phyloP scores from a whole-genome alignment of 2,113 vertebrate genomes.

The Syngnathus scovelli region DNA sequence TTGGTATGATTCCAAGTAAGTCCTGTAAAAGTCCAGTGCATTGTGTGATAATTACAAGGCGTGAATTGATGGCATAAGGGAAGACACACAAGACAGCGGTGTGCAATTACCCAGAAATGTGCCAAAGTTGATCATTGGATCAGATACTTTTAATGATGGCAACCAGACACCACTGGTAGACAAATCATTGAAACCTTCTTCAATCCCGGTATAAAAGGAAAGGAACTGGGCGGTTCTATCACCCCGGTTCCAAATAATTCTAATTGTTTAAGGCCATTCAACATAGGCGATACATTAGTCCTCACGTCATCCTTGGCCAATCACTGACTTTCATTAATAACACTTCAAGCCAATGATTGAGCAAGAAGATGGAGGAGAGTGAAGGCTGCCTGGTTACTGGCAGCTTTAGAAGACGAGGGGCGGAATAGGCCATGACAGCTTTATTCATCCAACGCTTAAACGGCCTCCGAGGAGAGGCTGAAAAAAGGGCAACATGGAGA shows the following conservation, averaged over 20 bases:
- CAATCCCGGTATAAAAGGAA: conserved; percentile 26
- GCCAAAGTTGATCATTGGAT: conserved; percentile 52
- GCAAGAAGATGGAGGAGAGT: conserved; percentile 31
- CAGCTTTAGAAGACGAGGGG: conserved; percentile 46
- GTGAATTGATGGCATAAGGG: too few species aligned
- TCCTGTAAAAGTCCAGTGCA: too few species aligned
- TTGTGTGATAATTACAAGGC: not conserved
- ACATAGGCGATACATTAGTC: conserved; percentile 49
- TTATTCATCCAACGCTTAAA: conserved; percentile 71
- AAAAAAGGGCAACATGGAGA: conserved; percentile 63
- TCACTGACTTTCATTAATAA: conserved; percentile 40
- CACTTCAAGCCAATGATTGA: conserved; percentile 34
- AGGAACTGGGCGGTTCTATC: conserved; percentile 51
- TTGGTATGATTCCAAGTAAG: too few species aligned
- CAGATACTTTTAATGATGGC: conserved; percentile 63
- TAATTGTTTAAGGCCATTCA: conserved; percentile 66
- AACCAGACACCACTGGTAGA: conserved; percentile 48
- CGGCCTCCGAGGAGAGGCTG: conserved; percentile 60
- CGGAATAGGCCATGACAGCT: conserved; percentile 67
- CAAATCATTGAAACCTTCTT: conserved; percentile 47
- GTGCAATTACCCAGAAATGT: conserved; percentile 22
- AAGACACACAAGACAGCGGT: conserved; percentile 19
- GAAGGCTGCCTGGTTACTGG: conserved; percentile 44
- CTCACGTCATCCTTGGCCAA: conserved; percentile 41
- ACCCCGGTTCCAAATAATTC: conserved; percentile 47